Base-by-base conservation (phyloP, 2,113 vertebrate genomes). In the Seriola rivoliana region DNA sequence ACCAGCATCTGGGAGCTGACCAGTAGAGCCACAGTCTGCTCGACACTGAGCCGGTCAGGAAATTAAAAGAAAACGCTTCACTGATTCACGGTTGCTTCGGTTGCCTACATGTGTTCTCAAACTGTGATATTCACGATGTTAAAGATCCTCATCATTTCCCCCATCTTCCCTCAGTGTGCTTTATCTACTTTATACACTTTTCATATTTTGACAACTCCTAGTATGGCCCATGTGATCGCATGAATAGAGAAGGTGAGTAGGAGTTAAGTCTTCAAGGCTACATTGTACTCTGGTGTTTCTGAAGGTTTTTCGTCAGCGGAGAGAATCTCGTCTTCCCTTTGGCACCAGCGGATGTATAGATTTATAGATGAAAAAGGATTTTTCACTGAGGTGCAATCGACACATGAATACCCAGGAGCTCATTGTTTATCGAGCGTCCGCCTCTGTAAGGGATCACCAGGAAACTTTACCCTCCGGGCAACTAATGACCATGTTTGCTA, bases 1-100 rank as follows among this genome's bases (percentile, higher is more conserved):
- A 40, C 17, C 34, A 65, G 3, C 17, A 16, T 55, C 46, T 70
- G 66, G 57, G 42, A 76, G 55, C 25, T 72, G 73, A 73, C 64
- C 75, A 29, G 55, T 71, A 1, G 36, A 40, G 10, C 11, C 46
- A 17, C 59, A 44, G 1, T 21, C 64, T 14, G 17, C 57, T 40
- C 3, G 1, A 63, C 46, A 29, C 23, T 64, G 11, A 36, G 8
- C 36, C 8, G 40, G 52, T 46, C 21, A 5, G 17, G 19, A 52
- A 25, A 42, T 23, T n/a, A 7, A 50, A 50, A 48, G 5, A 21
- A 52, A 21, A 16, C 55, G 54, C 11, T 2, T 5, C 16, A n/a
- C 19, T 12, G 23, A 66, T 44, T 58, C 34, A 36, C 6, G 34
- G 34, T 4, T 36, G 1, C 40, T 42, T 8, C 29, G 29, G 29